These are phyloP conservation scores for Pissodes strobi DNA, from an alignment of 1,140 invertebrate species.

Conservation along the genomic window DNA sequence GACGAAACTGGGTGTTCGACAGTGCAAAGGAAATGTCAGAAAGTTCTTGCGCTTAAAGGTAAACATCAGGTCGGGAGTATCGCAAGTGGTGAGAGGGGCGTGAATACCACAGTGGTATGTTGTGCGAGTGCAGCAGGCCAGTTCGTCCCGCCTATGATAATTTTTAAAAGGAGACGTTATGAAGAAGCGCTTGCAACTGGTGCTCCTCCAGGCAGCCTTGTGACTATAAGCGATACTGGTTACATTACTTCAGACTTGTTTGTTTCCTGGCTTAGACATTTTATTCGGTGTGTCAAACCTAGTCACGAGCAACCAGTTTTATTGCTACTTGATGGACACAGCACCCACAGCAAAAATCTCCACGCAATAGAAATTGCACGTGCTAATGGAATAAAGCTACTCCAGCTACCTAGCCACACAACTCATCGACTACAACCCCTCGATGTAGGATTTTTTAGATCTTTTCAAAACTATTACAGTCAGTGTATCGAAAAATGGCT, in stretches of 20 bases:
- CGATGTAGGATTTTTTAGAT: conserved; percentile 53
- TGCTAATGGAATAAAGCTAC: conserved; percentile 30
- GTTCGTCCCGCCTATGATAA: conserved; percentile 48
- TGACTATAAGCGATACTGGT: conserved; percentile 28
- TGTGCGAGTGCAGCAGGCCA: conserved; percentile 43
- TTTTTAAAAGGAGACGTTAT: conserved; percentile 40
- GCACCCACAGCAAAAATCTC: conserved; percentile 40
- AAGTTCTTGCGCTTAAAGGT: conserved; percentile 41
- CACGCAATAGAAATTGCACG: conserved; percentile 32
- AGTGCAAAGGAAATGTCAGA: conserved; percentile 20
- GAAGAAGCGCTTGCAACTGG: conserved; percentile 10
- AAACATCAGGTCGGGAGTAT: conserved; percentile 54
- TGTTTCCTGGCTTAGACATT: conserved; percentile 39
- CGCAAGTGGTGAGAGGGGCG: conserved; percentile 56
- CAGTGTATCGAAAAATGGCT: conserved; percentile 38
- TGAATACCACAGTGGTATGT: conserved; percentile 54
- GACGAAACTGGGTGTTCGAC: conserved; percentile 49
- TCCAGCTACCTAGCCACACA: conserved; percentile 35
- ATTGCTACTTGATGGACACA: conserved; percentile 47
- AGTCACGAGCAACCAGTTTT: conserved; percentile 40
- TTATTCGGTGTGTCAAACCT: conserved; percentile 28
- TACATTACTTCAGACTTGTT: conserved; percentile 46
- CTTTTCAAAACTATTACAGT: conserved; percentile 44
- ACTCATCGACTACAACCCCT: conserved; percentile 51
- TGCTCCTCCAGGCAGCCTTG: conserved; percentile 28